Base-by-base conservation (phyloP, 2,113 vertebrate species). In the Arenaria interpres region DNA sequence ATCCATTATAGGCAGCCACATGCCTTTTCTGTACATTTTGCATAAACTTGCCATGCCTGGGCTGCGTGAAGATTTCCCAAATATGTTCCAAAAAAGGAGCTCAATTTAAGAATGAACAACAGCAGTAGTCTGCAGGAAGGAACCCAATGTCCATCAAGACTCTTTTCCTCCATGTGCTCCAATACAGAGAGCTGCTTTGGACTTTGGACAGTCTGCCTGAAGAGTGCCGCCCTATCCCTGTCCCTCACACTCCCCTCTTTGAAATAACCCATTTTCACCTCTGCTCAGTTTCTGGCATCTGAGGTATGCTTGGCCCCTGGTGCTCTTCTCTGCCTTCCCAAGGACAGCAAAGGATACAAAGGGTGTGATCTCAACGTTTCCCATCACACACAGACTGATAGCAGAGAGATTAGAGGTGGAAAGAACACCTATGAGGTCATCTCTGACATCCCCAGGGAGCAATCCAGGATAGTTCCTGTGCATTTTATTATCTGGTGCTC, bases 391-490 rank as follows among this genome's bases (percentile, higher is more conserved):
- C 72, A 72, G 80, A 33, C 73, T 8, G 91, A 56, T 33, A 74
- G 12, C 1, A 2, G 69, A 79, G 81, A 89, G 85, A 41, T 88
- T 67, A 64, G 74, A 60, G 88, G 60, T 95, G 96, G 91, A 95
- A 97, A 95, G 78, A 97, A 90, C 86, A 85, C 77, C 92, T 89
- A 63, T 96, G 96, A 97, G 93, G 73, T 97, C 94, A 96, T 39
- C 79, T 57, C 46, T 51, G 68, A 15, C 14, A 50, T 30, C 95
- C 72, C 84, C 0, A 0, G 51, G 69, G 96, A 91, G 80, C 85
- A 56, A 68, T 79, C 27, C 2, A 0, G 14, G 39, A 57, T 56
- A 91, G 83, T 96, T 87, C 63, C 76, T 73, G 85, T 57, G 43
- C 77, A 69, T 88, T 93, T 89, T 79, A 69, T 94, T 90, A 88